phyloP scores from a whole-genome alignment of 2,888 invertebrate species.

The Zygogramma bicolorata region DNA sequence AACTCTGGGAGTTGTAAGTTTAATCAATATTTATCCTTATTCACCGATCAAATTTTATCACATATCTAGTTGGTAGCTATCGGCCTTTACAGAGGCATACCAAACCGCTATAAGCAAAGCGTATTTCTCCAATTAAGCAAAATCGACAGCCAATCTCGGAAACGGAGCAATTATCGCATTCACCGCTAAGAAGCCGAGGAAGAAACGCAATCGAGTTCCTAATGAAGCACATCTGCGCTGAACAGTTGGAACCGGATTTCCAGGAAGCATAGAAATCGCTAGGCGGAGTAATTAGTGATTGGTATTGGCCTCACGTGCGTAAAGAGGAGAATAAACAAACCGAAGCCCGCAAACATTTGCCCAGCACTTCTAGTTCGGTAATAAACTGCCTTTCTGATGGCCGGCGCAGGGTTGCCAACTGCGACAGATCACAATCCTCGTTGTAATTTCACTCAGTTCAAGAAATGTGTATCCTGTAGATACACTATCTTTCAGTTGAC shows the following conservation, averaged over 20 bases:
- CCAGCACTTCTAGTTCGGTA: conserved; percentile 57
- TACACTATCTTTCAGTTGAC: too few species aligned
- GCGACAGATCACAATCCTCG: too few species aligned
- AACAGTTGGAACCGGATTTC: conserved; percentile 21
- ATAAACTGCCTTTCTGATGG: conserved; percentile 14
- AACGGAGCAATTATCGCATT: not conserved
- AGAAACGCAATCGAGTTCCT: not conserved
- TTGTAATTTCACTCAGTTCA: not conserved
- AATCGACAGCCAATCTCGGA: not conserved
- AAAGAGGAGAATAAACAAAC: conserved; percentile 57
- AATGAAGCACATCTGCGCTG: conserved; percentile 16
- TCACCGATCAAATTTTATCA: too few species aligned
- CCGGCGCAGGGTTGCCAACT: conserved; percentile 10
- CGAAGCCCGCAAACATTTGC: conserved; percentile 63
- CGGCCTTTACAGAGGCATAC: not conserved
- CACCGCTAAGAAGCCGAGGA: not conserved
- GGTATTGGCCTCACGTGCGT: conserved; percentile 58
- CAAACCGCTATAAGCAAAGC: not conserved
- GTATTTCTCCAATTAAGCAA: not conserved
- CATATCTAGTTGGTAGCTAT: too few species aligned
- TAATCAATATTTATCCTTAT: too few species aligned
- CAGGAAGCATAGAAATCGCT: conserved; percentile 20
- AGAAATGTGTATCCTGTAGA: too few species aligned
- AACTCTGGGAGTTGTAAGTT: too few species aligned
- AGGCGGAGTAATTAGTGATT: conserved; percentile 55